Base-by-base conservation (phyloP, 1,140 invertebrate species). In the Drosophila triauraria region DNA sequence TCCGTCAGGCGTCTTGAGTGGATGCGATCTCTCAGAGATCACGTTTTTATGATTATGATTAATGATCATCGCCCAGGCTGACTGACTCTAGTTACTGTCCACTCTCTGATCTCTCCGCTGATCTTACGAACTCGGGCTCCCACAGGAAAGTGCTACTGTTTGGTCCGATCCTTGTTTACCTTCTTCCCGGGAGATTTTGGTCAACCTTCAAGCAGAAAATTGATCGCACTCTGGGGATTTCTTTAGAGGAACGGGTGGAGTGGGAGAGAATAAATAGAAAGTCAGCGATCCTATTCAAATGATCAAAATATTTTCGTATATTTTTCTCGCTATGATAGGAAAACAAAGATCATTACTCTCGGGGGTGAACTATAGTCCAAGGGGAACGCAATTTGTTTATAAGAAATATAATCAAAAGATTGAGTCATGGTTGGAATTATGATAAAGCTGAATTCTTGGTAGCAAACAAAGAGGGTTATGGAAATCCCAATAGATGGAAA, bases 271-370 rank as follows among this genome's bases (percentile, higher is more conserved):
- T 60, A 35, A 65, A 46, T n/a, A 27, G 20, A 42, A 7, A 54
- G 30, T 12, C 27, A 10, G 38, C 38, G 10, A 1, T 40, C 17
- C 47, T 56, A 47, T 65, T 57, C 50, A 61, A 59, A 75, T 63
- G 35, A 91, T 81, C 72, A 78, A 74, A 91, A 85, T 91, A 88
- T 81, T 91, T 88, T 71, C 17, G 43, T 71, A 68, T 67, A 81
- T 78, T 75, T 84, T 62, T 40, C 8, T 9, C 7, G 67, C 38
- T 51, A 10, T 60, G 46, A 72, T 50, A 9, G 23, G 4, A 20
- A 17, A 10, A 80, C 46, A 82, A 79, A 60, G 59, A 35, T 44
- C 38, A n/a, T 25, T n/a, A 38, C 44, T 51, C 40, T 27, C 20
- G 20, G 46, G 62, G 72, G 56, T n/a, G 27, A 43, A 20, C 10